Evolutionary conservation across 2,888 invertebrate genomes (phyloP), one percentile per base, ranked within the genome.

Genomic region (Agrotis clavis): DNA sequence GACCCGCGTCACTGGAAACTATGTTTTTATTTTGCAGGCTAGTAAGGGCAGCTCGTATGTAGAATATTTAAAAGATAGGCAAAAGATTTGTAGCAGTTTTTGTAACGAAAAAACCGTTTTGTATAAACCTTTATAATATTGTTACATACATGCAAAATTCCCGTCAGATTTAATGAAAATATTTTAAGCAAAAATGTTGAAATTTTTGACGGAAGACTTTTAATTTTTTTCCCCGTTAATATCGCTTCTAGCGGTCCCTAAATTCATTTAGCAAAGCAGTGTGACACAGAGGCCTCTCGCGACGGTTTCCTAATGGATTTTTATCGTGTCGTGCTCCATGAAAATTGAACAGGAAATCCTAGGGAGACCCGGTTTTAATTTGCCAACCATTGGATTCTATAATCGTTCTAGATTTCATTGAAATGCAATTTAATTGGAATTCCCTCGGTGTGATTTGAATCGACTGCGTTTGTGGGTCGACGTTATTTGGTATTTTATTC

Each of bases 341-440:
- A 90, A 93, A 94, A 95, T 94, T 92, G 92, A 94, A 93, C 92
- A 88, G 92, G 90, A 92, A 94, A 94, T 94, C 93, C 94, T 90
- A 88, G 90, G 87, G 90, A 92, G 90, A 88, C 89, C 90, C 90
- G 93, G 87, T 93, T 95, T 95, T 95, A 95, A 95, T 96, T 95
- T 93, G 91, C 93, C 92, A 89, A 93, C 92, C 91, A 92, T 92
- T 89, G 91, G 90, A 94, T 93, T 94, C 92, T 93, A 94, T 94
- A 95, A 94, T 93, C 93, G 93, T 89, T 89, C 92, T 93, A 94
- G 94, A 94, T 95, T 94, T 94, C 93, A 92, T 92, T 94, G 93
- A 94, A 90, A 94, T 93, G 94, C 94, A 92, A 92, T 94, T 94
- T 94, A 94, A 95, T 94, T 93, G 93, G 91, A 94, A 93, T 94